Conservation (phyloP, 2,113 vertebrate genomes). For the Excalfactoria chinensis region DNA sequence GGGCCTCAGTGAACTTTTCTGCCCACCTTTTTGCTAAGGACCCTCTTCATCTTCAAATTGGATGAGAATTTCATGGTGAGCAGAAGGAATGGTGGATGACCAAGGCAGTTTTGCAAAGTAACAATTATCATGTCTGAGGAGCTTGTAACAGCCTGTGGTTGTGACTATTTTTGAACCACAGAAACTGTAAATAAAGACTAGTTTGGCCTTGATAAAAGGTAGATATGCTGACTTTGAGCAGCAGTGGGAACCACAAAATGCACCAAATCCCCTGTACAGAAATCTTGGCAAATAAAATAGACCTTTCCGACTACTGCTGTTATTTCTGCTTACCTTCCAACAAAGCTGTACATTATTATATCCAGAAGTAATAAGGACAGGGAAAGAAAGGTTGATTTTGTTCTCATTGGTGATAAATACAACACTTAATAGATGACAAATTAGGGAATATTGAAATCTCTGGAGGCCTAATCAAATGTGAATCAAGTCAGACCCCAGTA, state of each 20-base stretch:
- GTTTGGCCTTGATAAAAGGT: not conserved
- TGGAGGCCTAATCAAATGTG: conserved; percentile 38
- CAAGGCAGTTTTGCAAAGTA: not conserved
- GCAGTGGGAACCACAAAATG: not conserved
- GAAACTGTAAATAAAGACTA: not conserved
- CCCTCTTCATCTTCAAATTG: not conserved
- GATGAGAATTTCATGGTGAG: not conserved
- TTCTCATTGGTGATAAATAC: conserved; percentile 20
- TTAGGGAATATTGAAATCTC: conserved; percentile 30
- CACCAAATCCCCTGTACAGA: not conserved
- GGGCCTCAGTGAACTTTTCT: not conserved
- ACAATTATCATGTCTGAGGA: not conserved
- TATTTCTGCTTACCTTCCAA: not conserved
- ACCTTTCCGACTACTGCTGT: not conserved
- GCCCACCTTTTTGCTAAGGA: not conserved
- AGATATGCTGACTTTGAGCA: not conserved
- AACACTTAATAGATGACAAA: conserved; percentile 54
- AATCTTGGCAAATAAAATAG: not conserved
- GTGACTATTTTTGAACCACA: not conserved
- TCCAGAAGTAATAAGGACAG: not conserved
- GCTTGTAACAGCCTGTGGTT: not conserved
- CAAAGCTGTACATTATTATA: not conserved
- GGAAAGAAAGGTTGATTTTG: conserved; percentile 7
- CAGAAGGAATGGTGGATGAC: not conserved
- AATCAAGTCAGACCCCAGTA: not conserved